These are phyloP conservation scores for Stichopus horrens DNA, from an alignment of 53 echinoderm and acorn worm species.

Conservation along the genomic window DNA sequence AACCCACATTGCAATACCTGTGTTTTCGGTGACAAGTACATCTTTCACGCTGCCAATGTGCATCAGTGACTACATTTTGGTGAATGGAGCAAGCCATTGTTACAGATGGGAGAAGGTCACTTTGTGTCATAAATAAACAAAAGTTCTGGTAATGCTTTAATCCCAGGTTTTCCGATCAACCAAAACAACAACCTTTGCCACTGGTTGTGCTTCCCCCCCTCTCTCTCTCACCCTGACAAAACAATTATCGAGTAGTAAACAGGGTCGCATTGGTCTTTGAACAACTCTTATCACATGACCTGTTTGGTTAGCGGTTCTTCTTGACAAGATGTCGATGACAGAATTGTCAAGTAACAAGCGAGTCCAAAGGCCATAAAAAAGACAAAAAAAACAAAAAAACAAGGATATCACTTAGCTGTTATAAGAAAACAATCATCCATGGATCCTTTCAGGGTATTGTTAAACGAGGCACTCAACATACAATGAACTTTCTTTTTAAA, in stretches of 20 bases:
- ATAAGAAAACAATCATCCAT: background rate
- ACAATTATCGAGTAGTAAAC: background rate
- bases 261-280: background rate
- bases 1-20: too few relatives aligned
- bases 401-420: background rate
- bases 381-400: background rate
- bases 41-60: too few relatives aligned
- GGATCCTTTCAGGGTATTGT: background rate
- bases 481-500: too few relatives aligned
- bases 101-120: background rate
- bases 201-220: background rate
- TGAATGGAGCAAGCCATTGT: background rate
- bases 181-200: background rate
- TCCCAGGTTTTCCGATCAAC: background rate
- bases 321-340: background rate
- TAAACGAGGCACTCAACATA: too few relatives aligned
- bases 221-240: background rate
- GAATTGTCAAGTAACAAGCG: background rate
- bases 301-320: conserved; percentile 6
- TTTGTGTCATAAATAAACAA: background rate
- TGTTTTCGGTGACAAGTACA: too few relatives aligned
- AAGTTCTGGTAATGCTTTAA: background rate
- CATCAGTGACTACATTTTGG: too few relatives aligned
- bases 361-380: background rate
- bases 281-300: conserved; percentile 11